Evolutionary conservation across 2,797 vertebrate genomes (phyloP).

Genomic region (Darevskia nairensis): DNA sequence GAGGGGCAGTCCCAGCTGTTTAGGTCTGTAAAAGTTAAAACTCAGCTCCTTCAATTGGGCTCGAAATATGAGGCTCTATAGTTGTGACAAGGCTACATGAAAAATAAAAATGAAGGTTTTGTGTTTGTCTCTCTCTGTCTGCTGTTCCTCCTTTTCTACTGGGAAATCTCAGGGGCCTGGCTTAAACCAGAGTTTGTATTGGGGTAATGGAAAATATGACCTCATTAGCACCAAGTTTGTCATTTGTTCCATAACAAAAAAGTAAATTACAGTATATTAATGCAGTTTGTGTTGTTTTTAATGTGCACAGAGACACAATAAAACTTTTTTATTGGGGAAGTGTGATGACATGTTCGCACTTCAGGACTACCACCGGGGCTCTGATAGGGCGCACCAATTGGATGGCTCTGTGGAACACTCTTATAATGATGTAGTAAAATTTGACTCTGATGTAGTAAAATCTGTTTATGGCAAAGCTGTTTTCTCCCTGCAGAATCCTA

Average conservation of each 20-base stretch:
- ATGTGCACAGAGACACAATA: constrained; percentile 79
- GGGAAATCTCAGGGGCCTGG: constrained; percentile 64
- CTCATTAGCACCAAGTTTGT: constrained; percentile 82
- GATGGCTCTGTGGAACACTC: constrained; percentile 74
- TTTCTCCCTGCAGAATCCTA: constrained; percentile 80
- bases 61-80: too few relatives aligned
- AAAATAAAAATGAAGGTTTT: constrained; percentile 2
- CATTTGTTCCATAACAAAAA: constrained; percentile 79
- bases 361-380: constrained; percentile 67
- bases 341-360: constrained; percentile 77
- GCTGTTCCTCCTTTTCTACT: constrained; percentile 15
- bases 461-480: constrained; percentile 82
- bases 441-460: constrained; percentile 87
- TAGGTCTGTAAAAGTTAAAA: background rate
- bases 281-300: constrained; percentile 82
- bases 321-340: constrained; percentile 83
- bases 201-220: constrained; percentile 81
- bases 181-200: constrained; percentile 72
- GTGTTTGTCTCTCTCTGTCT: background rate
- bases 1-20: background rate
- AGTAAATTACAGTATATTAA: constrained; percentile 84
- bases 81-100: background rate
- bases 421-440: constrained; percentile 85
- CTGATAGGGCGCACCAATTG: constrained; percentile 74
- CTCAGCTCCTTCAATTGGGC: background rate